Evolutionary conservation across 2,797 vertebrate species (phyloP), one percentile per base, ranked within the genome.

Genomic region (Acanthopagrus latus): DNA sequence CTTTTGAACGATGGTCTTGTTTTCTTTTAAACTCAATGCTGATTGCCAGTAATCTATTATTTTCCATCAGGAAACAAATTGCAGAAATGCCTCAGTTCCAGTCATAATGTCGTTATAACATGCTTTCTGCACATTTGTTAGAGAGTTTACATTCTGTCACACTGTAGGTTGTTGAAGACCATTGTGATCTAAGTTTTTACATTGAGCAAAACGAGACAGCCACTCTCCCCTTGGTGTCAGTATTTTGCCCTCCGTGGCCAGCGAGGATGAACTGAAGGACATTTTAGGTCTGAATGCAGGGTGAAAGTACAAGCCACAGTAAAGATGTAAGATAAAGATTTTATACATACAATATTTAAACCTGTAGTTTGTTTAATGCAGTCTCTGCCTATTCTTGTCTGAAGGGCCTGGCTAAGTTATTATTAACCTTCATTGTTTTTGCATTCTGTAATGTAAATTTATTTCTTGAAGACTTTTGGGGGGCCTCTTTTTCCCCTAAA

Each of bases 291-390:
- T 83, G 80, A 87, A 70, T 48, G 78, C 70, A 74, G 67, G 54
- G 71, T 74, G 70, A 70, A 46, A 57, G 57, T 62, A 67, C 43
- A 81, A 81, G 56, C 72, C 68, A 81, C 52, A 74, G 69, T 82
- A 87, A 74, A 82, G 71, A 74, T 83, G 76, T 88, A 90, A 51
- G 69, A 87, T 88, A 81, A 66, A 58, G 79, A 76, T 91, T 91
- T 93, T 92, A 76, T 86, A 87, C 66, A 27, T 66, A 76, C 14
- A 66, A 83, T 89, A 90, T 88, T 90, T 84, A 75, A 88, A 82
- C 57, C 76, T 73, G 80, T 86, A 69, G 44, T 84, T 81, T 80
- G 82, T 90, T 90, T 87, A 72, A 78, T 55, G 43, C 71, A 64
- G 70, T 81, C 72, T 82, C 52, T 82, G 81, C 59, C 79, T 80